phyloP scores from a whole-genome alignment of 2,113 vertebrate species.

The Ranitomeya imitator region DNA sequence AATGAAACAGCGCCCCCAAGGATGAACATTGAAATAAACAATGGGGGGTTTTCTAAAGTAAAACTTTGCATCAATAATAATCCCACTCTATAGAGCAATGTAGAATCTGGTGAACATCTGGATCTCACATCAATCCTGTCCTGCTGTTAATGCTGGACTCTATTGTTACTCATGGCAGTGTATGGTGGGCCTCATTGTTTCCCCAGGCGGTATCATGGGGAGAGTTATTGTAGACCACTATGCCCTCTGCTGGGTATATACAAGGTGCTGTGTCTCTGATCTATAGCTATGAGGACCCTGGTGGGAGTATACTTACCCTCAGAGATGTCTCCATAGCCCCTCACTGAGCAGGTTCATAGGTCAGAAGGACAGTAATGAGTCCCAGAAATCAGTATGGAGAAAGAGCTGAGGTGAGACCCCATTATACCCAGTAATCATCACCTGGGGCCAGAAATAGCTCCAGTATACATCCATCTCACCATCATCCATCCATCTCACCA shows the following conservation, averaged over 20 bases:
- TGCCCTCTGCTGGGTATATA: not conserved
- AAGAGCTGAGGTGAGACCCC: not conserved
- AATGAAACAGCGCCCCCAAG: not conserved
- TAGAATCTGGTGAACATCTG: no score
- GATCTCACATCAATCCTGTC: no score
- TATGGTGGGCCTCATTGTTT: not conserved
- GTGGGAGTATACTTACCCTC: not conserved
- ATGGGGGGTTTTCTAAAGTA: not conserved
- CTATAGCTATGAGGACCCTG: not conserved
- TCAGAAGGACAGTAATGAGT: slow-evolving; percentile 35
- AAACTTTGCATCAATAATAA: not conserved
- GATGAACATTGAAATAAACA: not conserved
- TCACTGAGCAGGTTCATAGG: slow-evolving; percentile 20
- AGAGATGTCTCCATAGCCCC: not conserved
- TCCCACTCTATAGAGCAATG: not conserved
- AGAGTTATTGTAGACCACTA: not conserved
- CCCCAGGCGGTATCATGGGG: not conserved
- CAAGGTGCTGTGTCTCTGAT: not conserved
- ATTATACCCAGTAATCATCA: not conserved
- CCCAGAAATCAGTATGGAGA: slow-evolving; percentile 12
- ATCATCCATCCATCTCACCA: not conserved
- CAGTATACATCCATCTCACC: not conserved
- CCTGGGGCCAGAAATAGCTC: not conserved
- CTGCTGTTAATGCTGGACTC: no score
- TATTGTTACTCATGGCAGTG: no score